Base-by-base conservation (phyloP, 2,797 vertebrate genomes). In the Epinephelus malabaricus region DNA sequence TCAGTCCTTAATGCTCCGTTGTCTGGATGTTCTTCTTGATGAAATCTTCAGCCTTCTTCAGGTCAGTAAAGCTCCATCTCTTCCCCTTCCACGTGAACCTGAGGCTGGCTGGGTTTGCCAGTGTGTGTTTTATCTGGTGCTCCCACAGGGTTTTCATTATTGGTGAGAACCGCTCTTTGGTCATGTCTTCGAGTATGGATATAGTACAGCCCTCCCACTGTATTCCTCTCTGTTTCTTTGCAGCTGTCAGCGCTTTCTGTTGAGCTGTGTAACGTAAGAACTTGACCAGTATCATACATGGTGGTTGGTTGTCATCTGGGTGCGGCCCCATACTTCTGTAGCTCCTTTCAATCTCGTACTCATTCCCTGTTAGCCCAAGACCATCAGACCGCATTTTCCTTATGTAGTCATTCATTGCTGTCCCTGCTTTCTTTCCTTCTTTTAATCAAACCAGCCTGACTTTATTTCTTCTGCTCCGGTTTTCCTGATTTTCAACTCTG, bases 51-150 rank as follows among this genome's bases (percentile, higher is more conserved):
- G 69, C 69, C 4, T 64, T 30, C 23, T 64, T 45, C 23, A 18
- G 21, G 25, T 65, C 21, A 2, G 18, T 58, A 2, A 66, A 74
- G 13, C 3, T 61, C 45, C 10, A 9, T 45, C 40, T 54, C 34
- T 54, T 55, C 38, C 61, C 79, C 12, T 18, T 71, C 79, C 73
- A 76, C 1, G 54, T 81, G 2, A 81, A 81, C 3, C 53, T 56
- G 0, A 55, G 54, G 3, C 0, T 61, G 0, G 54, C 67, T 3
- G 46, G 61, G 11, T 81, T 66, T 47, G 67, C 72, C 11, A 76
- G 60, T 0, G 66, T 65, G 34, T 58, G 78, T 4, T 81, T 75
- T 60, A 81, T 60, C 46, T 81, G 60, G 2, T 69, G 60, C 5
- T 65, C 18, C 65, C 66, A 81, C 13, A 70, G 23, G 0, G 3